Percentiles rank a stretch among this genome's conserved stretches.
These are phyloP conservation scores for Dinoponera quadriceps DNA, from an alignment of 1,140 invertebrate species.

Conservation along the genomic window DNA sequence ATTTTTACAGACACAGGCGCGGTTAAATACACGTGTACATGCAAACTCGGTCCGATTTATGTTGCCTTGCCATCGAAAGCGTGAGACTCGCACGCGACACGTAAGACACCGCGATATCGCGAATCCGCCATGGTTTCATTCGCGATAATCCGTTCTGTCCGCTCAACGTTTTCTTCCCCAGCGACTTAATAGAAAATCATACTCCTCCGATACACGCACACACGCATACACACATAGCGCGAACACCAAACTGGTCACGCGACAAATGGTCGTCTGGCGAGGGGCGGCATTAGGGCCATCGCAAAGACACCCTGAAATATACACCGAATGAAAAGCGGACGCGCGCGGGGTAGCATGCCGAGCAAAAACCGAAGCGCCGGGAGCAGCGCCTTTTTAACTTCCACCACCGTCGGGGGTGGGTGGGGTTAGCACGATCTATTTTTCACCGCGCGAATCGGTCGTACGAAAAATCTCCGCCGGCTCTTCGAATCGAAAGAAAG, in stretches of 20 bases:
- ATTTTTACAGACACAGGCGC: too few relatives aligned
- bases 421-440: slow-evolving; percentile 16
- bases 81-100: background rate
- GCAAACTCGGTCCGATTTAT: background rate
- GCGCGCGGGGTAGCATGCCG: background rate
- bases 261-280: slow-evolving; percentile 17
- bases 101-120: background rate
- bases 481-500: slow-evolving; percentile 31
- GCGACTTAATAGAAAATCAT: slow-evolving; percentile 17
- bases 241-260: slow-evolving; percentile 15
- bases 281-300: slow-evolving; percentile 11
- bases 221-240: too few relatives aligned
- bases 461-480: slow-evolving; percentile 19
- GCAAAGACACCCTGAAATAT: slow-evolving; percentile 34
- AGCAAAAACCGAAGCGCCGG: slow-evolving; percentile 13
- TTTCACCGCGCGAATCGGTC: slow-evolving; percentile 31
- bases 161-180: background rate
- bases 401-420: background rate
- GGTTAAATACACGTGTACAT: background rate
- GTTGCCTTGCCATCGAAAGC: background rate
- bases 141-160: slow-evolving; percentile 15
- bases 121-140: background rate
- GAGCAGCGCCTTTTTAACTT: slow-evolving; percentile 32
- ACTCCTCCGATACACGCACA: background rate
- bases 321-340: slow-evolving; percentile 35